Base-by-base conservation (phyloP, 2,888 invertebrate species). In the Odontomyia ornata region DNA sequence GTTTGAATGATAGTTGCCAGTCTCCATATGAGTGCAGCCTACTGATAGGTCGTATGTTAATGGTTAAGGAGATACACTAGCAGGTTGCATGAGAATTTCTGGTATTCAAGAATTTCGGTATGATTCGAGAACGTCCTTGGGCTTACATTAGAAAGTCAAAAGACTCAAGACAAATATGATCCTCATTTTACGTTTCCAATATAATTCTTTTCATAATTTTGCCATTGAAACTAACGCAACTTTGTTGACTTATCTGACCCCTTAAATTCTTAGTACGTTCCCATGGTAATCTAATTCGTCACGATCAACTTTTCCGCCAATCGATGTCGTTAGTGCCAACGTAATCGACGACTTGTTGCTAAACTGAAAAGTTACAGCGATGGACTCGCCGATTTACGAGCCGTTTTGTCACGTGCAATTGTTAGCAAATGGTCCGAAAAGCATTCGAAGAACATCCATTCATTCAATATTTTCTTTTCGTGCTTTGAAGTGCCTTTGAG, bases 251-350 rank as follows among this genome's bases (percentile, higher is more conserved):
- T 36, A 36, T 36, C 36, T 36, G 60, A 11, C 60, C 60, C 60
- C 60, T 67, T 67, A 43, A 43, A 13, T 36, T 67, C 7, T 67
- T 21, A 7, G 1, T 15, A 30, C 7, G 23, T 67, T 67, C 43
- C 30, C 67, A 67, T 15, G 7, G n/a, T 67, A 7, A 43, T n/a
- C 11, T 7, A n/a, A 67, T n/a, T 67, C 21, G 67, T 67, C 43
- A 67, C 67, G 67, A 36, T 36, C 36, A 9, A 67, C 11, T 21
- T 67, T 67, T 67, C 67, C 43, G 43, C 46, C 46, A 43, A 43
- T 9, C 21, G n/a, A 60, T 60, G 36, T 36, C 21, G 60, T 60
- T 60, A 4, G 23, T 5, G 25, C 52, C 3, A 52, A 52, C 52
- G 15, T 4, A 52, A 52, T 18, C 15, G 52, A n/a, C 2, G 52